Evolutionary conservation across 2,888 invertebrate species (phyloP), one percentile per base, ranked within the genome.

Genomic region (Listrodromus nycthemerus): DNA sequence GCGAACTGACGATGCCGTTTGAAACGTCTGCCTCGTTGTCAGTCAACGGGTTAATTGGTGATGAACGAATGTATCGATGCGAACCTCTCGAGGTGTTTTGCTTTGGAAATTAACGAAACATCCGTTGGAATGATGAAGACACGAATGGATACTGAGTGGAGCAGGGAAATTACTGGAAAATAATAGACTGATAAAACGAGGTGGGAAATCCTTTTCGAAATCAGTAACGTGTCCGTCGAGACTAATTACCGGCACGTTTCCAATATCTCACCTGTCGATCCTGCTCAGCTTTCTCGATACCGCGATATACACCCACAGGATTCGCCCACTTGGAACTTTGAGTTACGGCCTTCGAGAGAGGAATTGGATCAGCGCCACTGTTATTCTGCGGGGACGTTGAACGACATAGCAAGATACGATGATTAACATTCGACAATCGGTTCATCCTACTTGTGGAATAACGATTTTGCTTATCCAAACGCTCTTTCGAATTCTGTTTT

Each of bases 51-150:
- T 67, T 67, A 77, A 84, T 84, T 58, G 73, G 52, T 50, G 84
- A 77, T 81, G 76, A 83, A 58, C 66, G 61, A 63, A 67, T 76
- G 77, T 76, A 73, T 77, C 69, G 77, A 83, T 67, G 58, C 21
- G n/a, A 30, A 7, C 19, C 30, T 33, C n/a, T 19, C 19, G 45
- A 45, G 19, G 16, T 45, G 80, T 65, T 13, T 55, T 41, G 65
- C 8, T 50, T 73, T 52, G 24, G 27, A 37, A 27, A 52, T 2
- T 50, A n/a, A 30, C n/a, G 41, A 21, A 24, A 24, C 55, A n/a
- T n/a, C n/a, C 21, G 13, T 1, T 13, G 24, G 13, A 55, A 24
- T 24, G 5, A 24, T 24, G 16, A 41, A 41, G 41, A 41, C 16
- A 2, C 41, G 41, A 16, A 1, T 37, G 5, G 48, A 16, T 50